Conservation (phyloP, 2,888 invertebrate species). For the Pollenia angustigena region DNA sequence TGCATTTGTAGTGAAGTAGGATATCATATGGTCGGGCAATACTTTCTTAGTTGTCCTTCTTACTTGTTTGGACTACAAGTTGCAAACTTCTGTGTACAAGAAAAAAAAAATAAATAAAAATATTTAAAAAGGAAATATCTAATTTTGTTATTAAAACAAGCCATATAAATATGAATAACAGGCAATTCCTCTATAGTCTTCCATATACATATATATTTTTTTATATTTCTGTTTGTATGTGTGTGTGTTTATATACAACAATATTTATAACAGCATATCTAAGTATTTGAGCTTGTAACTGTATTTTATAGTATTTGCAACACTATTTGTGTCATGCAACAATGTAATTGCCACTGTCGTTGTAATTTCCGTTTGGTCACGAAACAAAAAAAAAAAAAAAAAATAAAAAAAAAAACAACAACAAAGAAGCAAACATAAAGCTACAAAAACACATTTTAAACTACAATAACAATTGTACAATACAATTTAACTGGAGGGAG, state of each 20-base stretch:
- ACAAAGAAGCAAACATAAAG: constrained; percentile 34
- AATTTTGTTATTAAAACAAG: constrained; percentile 68
- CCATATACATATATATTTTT: background rate
- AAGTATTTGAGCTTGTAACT: constrained; percentile 60
- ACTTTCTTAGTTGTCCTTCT: too few relatives aligned
- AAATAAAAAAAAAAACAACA: constrained; percentile 33
- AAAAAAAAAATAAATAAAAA: background rate
- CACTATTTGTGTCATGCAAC: constrained; percentile 83
- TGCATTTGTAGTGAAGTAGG: too few relatives aligned
- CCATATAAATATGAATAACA: constrained; percentile 39
- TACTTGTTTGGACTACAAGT: background rate
- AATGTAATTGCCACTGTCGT: constrained; percentile 83
- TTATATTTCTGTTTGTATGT: constrained; percentile 58
- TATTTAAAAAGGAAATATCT: constrained; percentile 56
- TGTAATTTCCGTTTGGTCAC: constrained; percentile 82
- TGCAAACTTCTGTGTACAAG: constrained; percentile 5
- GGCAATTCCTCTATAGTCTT: constrained; percentile 9
- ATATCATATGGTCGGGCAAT: too few relatives aligned
- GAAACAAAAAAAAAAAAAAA: constrained; percentile 61
- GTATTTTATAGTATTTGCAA: constrained; percentile 75
- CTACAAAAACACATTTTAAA: constrained; percentile 59
- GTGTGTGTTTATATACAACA: constrained; percentile 52
- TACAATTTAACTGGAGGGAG: constrained; percentile 6
- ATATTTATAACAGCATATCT: background rate
- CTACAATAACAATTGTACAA: constrained; percentile 46